Evolutionary conservation across 2,113 vertebrate species (phyloP), one percentile per base, ranked within the genome.

Genomic region (Lepisosteus osseus): DNA sequence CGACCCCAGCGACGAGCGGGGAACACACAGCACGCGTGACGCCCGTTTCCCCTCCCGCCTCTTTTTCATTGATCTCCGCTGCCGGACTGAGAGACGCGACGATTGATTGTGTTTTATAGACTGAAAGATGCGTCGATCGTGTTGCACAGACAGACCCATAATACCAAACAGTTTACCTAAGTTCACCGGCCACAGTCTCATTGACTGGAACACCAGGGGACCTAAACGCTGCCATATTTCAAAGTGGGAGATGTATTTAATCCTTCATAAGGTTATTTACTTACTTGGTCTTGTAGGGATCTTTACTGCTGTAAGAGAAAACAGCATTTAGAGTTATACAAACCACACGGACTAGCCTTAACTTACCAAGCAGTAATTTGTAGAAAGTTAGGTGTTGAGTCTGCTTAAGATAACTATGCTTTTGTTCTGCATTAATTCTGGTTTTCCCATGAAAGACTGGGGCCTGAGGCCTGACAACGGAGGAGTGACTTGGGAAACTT

Each of bases 81-180:
- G 62, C 40, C 62, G 14, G 40, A 43, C 0, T 11, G 40, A 8
- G 62, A 65, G 40, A 12, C 62, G 9, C 11, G 11, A 29, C 2
- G 62, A 65, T 65, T 65, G 62, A 65, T 65, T 13, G 62, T 43
- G 40, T 42, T 65, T 65, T 65, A 65, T 65, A 40, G 62, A 65
- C 7, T 65, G 62, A 65, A 1, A 29, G 41, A 29, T 4, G 41
- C 62, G 14, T 65, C 41, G 62, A 65, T 65, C 8, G 3, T 3
- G 62, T 13, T 65, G 44, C 62, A 65, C 8, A 42, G 4, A 65
- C 62, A 42, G 1, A 42, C 62, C n/a, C 62, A 43, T 3, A 43
- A 12, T 43, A 42, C 62, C 62, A 13, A 43, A 65, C 29, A 42
- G 62, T 13, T 61, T 17, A 51, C 47, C 65, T 9, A 51, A 11